These are phyloP conservation scores for Branchipolynoe longqiensis DNA, from an alignment of 2,888 invertebrate species.

Conservation along the genomic window DNA sequence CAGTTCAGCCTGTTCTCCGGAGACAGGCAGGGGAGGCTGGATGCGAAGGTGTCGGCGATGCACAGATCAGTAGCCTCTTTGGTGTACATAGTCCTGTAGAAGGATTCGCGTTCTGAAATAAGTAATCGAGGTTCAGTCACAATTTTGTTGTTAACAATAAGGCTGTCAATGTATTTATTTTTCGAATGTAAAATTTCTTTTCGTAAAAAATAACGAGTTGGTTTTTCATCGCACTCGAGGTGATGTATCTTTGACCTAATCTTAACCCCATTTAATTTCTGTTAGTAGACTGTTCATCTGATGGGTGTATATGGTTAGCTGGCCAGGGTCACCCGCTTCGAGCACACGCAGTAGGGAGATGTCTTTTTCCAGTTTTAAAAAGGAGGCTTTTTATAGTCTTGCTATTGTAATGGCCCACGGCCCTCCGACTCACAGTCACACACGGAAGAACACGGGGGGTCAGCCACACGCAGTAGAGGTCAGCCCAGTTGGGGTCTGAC, in stretches of 20 bases:
- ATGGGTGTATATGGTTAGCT: too few relatives aligned
- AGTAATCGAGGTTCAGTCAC: neutral
- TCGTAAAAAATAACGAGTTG: neutral
- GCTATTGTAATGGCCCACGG: too few relatives aligned
- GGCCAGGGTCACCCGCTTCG: too few relatives aligned
- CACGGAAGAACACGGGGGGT: too few relatives aligned
- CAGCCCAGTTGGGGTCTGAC: too few relatives aligned
- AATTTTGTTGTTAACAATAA: neutral
- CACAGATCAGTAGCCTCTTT: neutral
- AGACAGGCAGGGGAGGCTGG: neutral
- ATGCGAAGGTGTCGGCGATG: neutral
- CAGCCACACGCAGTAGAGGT: too few relatives aligned
- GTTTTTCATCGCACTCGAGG: neutral
- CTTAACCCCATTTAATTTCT: neutral
- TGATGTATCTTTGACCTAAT: neutral
- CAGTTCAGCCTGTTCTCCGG: neutral
- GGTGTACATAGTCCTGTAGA: neutral
- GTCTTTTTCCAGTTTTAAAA: too few relatives aligned
- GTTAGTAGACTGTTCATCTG: neutral
- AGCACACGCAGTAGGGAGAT: too few relatives aligned
- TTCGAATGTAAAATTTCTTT: neutral
- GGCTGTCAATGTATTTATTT: neutral
- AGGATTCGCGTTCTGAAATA: neutral
- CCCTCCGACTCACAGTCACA: too few relatives aligned
- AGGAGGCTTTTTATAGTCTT: too few relatives aligned